These are phyloP conservation scores for Ara ararauna DNA, from an alignment of 2,797 vertebrate genomes.

Conservation along the genomic window DNA sequence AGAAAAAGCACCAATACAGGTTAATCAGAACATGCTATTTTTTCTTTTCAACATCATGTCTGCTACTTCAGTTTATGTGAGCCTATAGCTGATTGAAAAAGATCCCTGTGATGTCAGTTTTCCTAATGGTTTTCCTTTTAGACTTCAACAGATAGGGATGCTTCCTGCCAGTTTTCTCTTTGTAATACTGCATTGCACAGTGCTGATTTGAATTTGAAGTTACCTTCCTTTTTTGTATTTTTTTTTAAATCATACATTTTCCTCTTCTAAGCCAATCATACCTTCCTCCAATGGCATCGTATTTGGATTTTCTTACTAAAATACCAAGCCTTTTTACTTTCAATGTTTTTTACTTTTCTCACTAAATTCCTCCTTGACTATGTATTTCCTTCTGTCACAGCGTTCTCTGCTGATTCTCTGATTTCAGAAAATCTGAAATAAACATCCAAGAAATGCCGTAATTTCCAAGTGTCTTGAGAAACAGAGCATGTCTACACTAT, in stretches of 20 bases:
- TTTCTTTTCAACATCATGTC: background rate
- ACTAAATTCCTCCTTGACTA: background rate
- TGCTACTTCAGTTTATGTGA: slow-evolving; percentile 5
- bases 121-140: slow-evolving; percentile 19
- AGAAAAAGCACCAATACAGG: background rate
- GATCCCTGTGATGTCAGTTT: background rate
- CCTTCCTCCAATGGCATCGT: background rate
- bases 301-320: background rate
- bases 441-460: background rate
- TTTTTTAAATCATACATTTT: background rate
- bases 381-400: background rate
- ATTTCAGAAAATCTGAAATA: slow-evolving; percentile 4
- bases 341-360: background rate
- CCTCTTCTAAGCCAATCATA: background rate
- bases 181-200: background rate
- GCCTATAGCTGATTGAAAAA: background rate
- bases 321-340: background rate
- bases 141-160: background rate
- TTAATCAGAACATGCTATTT: background rate
- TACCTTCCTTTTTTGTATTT: background rate
- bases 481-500: background rate
- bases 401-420: background rate
- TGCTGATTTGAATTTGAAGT: background rate
- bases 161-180: background rate
- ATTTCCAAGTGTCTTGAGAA: slow-evolving; percentile 11